Conservation (phyloP, 2,888 invertebrate genomes). For the Idaea biselata region DNA sequence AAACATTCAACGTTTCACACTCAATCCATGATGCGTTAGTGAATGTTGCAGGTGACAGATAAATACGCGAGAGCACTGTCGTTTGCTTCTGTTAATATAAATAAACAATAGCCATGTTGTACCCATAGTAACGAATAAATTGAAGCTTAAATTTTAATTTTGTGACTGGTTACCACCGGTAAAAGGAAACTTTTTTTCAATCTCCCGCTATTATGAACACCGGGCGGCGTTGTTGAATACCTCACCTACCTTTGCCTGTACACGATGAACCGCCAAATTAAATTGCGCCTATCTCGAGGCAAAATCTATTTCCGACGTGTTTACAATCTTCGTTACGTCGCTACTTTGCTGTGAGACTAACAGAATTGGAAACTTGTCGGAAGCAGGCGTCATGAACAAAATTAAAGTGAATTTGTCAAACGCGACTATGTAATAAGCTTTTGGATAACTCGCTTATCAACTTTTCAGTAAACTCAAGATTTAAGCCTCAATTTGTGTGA, state of each 20-base stretch:
- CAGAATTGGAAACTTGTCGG: slow-evolving; percentile 61
- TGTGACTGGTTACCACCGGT: neutral
- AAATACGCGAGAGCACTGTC: no score
- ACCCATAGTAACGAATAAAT: neutral
- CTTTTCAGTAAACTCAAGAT: slow-evolving; percentile 35
- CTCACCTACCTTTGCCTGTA: slow-evolving; percentile 24
- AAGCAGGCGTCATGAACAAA: slow-evolving; percentile 64
- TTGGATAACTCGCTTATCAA: slow-evolving; percentile 53
- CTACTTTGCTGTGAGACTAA: slow-evolving; percentile 49
- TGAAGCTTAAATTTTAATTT: neutral
- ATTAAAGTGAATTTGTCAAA: slow-evolving; percentile 75
- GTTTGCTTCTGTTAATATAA: neutral
- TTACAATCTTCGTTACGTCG: slow-evolving; percentile 47
- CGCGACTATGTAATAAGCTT: slow-evolving; percentile 69
- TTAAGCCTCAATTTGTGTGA: slow-evolving; percentile 16
- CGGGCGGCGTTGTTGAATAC: slow-evolving; percentile 20
- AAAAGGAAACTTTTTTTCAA: slow-evolving; percentile 25
- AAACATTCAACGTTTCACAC: no score
- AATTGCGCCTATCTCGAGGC: slow-evolving; percentile 35
- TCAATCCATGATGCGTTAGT: no score
- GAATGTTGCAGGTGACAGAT: no score
- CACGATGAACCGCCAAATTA: slow-evolving; percentile 27
- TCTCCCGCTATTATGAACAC: slow-evolving; percentile 26
- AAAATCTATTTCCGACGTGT: slow-evolving; percentile 48
- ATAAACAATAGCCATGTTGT: neutral